Evolutionary conservation across 2,888 invertebrate species (phyloP).

Genomic region (Drosophila sordidula): DNA sequence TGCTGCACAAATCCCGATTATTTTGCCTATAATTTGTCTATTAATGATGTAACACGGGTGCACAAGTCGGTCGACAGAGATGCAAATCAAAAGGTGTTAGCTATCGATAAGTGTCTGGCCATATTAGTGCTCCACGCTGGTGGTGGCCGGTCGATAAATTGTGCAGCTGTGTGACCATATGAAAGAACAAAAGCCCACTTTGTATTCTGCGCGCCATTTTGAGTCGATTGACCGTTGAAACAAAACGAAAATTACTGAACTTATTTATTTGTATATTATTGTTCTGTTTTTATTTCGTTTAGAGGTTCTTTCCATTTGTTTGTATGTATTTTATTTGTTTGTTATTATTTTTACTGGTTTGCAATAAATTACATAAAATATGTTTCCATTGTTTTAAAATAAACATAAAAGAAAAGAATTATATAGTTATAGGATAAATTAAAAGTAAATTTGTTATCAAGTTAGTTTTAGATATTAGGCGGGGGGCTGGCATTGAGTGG

Average conservation of each 20-base stretch:
- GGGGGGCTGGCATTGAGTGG: slow-evolving; percentile 36
- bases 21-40: slow-evolving; percentile 48
- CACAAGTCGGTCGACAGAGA: slow-evolving; percentile 27
- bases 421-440: slow-evolving; percentile 62
- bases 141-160: slow-evolving; percentile 35
- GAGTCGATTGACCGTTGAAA: not conserved
- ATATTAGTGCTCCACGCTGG: not conserved
- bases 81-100: slow-evolving; percentile 6
- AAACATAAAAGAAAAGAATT: slow-evolving; percentile 55
- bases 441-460: slow-evolving; percentile 69
- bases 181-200: slow-evolving; percentile 1
- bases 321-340: slow-evolving; percentile 63
- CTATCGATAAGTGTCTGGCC: slow-evolving; percentile 5
- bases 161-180: not conserved
- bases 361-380: slow-evolving; percentile 77
- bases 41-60: slow-evolving; percentile 62
- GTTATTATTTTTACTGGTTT: slow-evolving; percentile 68
- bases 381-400: slow-evolving; percentile 54
- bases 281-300: slow-evolving; percentile 69
- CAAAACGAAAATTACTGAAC: not conserved
- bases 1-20: slow-evolving; percentile 31
- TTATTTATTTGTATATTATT: slow-evolving; percentile 66
- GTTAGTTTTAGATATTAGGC: slow-evolving; percentile 53
- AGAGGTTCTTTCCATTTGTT: slow-evolving; percentile 62
- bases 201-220: slow-evolving; percentile 5